Conservation (phyloP, 2,797 vertebrate genomes). For the Melanotaenia pygmaea region DNA sequence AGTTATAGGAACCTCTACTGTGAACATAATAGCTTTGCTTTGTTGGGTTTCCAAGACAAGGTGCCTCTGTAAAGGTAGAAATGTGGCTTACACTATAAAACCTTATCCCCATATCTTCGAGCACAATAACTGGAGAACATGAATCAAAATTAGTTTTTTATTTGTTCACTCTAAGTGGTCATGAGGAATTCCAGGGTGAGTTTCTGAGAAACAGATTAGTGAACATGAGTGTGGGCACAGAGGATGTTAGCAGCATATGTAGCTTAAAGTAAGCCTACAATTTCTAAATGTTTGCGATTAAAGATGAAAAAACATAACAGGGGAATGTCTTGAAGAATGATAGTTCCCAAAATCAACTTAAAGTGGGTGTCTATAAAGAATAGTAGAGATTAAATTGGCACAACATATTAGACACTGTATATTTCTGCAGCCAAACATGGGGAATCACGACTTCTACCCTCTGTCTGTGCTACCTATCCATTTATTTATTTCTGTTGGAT, state of each 20-base stretch:
- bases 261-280: not conserved
- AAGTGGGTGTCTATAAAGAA: not conserved
- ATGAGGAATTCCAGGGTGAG: slow-evolving; percentile 26
- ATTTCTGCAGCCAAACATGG: too few species aligned
- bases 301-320: not conserved
- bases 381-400: too few species aligned
- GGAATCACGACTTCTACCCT: not conserved
- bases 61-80: slow-evolving; percentile 59
- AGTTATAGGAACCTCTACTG: slow-evolving; percentile 71
- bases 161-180: slow-evolving; percentile 57
- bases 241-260: slow-evolving; percentile 1
- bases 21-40: slow-evolving; percentile 66
- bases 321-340: too few species aligned
- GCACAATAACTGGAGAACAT: slow-evolving; percentile 57
- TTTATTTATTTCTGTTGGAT: not conserved
- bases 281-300: not conserved
- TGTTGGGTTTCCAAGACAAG: slow-evolving; percentile 70
- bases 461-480: not conserved
- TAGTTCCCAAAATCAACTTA: not conserved
- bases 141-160: slow-evolving; percentile 70
- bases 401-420: too few species aligned
- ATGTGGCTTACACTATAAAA: slow-evolving; percentile 56
- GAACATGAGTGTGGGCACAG: slow-evolving; percentile 17
- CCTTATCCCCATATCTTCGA: slow-evolving; percentile 35
- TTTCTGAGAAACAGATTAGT: slow-evolving; percentile 28